Base-by-base conservation (phyloP, 2,888 invertebrate species). In the Leptura quadrifasciata region DNA sequence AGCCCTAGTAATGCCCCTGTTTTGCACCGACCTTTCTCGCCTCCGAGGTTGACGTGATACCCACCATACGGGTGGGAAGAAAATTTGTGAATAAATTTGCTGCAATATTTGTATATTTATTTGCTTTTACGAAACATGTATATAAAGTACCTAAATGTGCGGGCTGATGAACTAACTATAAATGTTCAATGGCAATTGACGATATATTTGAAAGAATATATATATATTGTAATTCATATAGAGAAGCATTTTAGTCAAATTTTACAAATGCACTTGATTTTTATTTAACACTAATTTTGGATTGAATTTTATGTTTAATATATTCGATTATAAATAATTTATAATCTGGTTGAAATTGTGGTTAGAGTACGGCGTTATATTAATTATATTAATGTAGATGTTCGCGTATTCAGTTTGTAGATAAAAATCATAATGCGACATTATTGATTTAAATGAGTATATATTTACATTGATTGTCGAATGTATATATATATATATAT, bases 41-140 rank as follows among this genome's bases (percentile, higher is more conserved):
- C 90, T 27, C 85, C 88, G 12, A 85, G 89, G 80, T 83, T 89
- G 81, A 89, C 90, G 90, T 90, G 90, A 90, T 89, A 89, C 84
- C 83, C 81, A 79, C 81, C 82, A 72, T 79, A 77, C 67, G 80
- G 77, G 72, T 83, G 84, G 83, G 82, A 84, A 31, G 80, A 79
- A 31, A 80, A 76, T 76, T 75, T 84, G 83, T 84, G 82, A 84
- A 84, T 81, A 81, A 69, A 64, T 75, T 79, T 70, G 84, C 78
- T 84, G 84, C 84, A 85, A 85, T 85, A 84, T 84, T 81, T 83
- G 81, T 83, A 83, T 76, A 82, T 80, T 82, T 79, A 78, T 79
- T 79, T 73, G 79, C 79, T 81, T 78, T 52, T 61, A 71, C 58
- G 47, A 39, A 47, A 61, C 47, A 17, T 76, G 76, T 77, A 69